phyloP scores from a whole-genome alignment of 53 echinoderm and acorn worm genomes.

The Pentamera pediparva region DNA sequence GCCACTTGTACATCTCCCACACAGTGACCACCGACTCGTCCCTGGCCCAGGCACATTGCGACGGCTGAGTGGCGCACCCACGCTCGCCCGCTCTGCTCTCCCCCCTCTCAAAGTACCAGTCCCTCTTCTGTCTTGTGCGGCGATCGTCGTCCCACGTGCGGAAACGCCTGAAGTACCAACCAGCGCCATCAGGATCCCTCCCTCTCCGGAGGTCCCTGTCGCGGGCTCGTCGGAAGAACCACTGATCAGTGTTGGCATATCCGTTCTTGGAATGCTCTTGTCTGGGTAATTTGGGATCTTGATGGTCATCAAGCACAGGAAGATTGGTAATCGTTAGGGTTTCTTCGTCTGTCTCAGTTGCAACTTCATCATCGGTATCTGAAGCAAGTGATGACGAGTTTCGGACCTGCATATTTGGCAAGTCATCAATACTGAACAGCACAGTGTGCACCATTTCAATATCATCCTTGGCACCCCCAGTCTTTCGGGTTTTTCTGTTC shows the following conservation, averaged over 20 bases:
- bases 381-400: background rate
- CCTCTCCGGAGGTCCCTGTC: constrained; percentile 48
- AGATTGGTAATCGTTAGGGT: background rate
- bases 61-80: constrained; percentile 6
- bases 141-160: constrained; percentile 14
- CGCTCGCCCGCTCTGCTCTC: constrained; percentile 43
- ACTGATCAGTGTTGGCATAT: constrained; percentile 65
- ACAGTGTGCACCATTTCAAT: background rate
- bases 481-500: background rate
- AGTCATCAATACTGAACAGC: background rate
- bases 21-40: constrained; percentile 71
- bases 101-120: constrained; percentile 79
- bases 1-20: constrained; percentile 94
- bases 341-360: background rate
- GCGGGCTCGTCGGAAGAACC: constrained; percentile 74
- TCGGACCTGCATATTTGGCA: constrained; percentile 11
- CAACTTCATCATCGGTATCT: background rate
- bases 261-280: constrained; percentile 59
- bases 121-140: background rate
- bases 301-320: background rate
- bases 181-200: background rate
- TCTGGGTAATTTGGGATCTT: background rate
- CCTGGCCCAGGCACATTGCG: constrained; percentile 6
- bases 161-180: constrained; percentile 31
- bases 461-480: background rate